These are phyloP conservation scores for Eupsilia transversa DNA, from an alignment of 2,888 invertebrate genomes.

Conservation along the genomic window DNA sequence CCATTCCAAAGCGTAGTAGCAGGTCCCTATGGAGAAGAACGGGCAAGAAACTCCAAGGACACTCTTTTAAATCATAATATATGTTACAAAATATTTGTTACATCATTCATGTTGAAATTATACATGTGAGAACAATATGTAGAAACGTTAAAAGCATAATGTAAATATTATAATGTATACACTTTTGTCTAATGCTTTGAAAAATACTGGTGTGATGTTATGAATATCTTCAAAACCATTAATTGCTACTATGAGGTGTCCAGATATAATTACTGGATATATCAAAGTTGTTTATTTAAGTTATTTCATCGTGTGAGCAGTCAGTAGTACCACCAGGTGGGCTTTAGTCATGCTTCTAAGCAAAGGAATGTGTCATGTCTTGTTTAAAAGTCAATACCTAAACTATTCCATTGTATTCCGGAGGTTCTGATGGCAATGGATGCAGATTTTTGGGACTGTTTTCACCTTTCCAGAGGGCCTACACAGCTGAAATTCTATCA, in stretches of 20 bases:
- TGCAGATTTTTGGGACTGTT: not conserved
- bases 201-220: not conserved
- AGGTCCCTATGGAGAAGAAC: no score
- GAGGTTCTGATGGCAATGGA: not conserved
- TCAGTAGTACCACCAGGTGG: conserved; percentile 35
- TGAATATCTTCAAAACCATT: not conserved
- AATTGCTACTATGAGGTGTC: not conserved
- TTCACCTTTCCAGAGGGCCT: not conserved
- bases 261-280: conserved; percentile 4
- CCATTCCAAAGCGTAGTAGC: no score
- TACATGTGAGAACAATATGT: no score
- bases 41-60: no score
- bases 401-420: not conserved
- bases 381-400: not conserved
- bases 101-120: no score
- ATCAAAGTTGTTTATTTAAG: conserved; percentile 19
- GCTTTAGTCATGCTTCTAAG: conserved; percentile 43
- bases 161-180: no score
- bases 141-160: no score
- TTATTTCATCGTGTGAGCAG: conserved; percentile 37
- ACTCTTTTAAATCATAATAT: no score
- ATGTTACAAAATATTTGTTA: no score
- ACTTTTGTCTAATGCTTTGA: not conserved
- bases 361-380: conserved; percentile 29
- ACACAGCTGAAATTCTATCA: not conserved